phyloP scores from a whole-genome alignment of 2,113 vertebrate genomes.

The Nibea coibor region DNA sequence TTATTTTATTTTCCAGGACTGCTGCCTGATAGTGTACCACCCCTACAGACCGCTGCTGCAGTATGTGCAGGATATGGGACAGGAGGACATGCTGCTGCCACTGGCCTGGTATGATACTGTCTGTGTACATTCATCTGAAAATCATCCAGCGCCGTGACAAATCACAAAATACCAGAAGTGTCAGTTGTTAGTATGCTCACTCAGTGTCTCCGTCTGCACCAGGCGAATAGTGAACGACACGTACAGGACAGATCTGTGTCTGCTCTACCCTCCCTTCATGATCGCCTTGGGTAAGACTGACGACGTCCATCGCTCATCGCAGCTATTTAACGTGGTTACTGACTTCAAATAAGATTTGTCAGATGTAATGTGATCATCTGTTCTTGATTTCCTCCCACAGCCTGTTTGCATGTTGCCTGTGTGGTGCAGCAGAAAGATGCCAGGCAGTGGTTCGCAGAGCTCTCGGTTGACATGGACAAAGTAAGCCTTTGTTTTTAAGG shows the following conservation, averaged over 20 bases:
- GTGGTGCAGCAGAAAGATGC: conserved; percentile 99
- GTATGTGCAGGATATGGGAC: conserved; percentile 99
- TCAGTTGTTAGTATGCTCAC: background rate
- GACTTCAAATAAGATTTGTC: conserved; percentile 23
- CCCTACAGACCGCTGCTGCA: conserved; percentile 98
- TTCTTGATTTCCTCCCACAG: conserved; percentile 75
- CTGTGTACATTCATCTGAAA: background rate
- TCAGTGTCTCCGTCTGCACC: conserved; percentile 45
- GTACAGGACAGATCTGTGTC: conserved; percentile 97
- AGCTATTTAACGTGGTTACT: conserved; percentile 29
- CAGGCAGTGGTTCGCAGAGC: conserved; percentile 98
- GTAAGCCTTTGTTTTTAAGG: conserved; percentile 74
- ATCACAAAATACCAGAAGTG: background rate
- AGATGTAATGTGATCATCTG: conserved; percentile 18
- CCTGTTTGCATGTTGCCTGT: conserved; percentile 97
- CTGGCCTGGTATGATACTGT: conserved; percentile 90
- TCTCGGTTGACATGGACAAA: conserved; percentile 99
- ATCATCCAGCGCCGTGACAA: too few relatives aligned
- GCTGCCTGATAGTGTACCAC: conserved; percentile 99
- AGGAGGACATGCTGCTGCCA: conserved; percentile 98
- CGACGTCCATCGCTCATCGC: conserved; percentile 12
- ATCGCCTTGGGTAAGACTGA: conserved; percentile 93
- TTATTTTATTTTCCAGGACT: conserved; percentile 86
- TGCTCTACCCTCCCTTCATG: conserved; percentile 99
- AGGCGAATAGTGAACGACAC: conserved; percentile 99